These are phyloP conservation scores for Illadopsis cleaveri DNA, from an alignment of 2,113 vertebrate genomes.

Conservation along the genomic window DNA sequence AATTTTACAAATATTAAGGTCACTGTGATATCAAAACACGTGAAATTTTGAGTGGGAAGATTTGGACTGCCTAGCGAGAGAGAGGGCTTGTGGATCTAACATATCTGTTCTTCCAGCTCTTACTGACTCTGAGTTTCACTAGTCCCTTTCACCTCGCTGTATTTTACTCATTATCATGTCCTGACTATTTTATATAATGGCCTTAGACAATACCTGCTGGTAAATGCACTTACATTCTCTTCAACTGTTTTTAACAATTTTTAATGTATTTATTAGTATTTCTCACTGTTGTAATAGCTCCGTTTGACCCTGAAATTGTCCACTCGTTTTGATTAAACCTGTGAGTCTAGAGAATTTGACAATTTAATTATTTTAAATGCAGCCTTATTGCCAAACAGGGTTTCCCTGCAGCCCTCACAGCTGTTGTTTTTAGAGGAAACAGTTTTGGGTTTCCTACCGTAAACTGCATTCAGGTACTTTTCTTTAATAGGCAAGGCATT, in stretches of 20 bases:
- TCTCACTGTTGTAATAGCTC: neutral
- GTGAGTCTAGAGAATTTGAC: neutral
- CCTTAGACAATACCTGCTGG: neutral
- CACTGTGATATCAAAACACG: neutral
- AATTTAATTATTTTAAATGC: slow-evolving; percentile 42
- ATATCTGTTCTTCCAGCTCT: neutral
- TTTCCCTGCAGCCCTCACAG: slow-evolving; percentile 25
- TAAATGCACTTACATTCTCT: neutral
- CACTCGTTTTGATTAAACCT: slow-evolving; percentile 6
- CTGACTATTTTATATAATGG: neutral
- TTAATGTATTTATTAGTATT: slow-evolving; percentile 2
- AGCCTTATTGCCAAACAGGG: slow-evolving; percentile 4
- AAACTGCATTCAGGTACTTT: slow-evolving; percentile 22
- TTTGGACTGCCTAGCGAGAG: neutral
- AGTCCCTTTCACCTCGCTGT: neutral
- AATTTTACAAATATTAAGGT: neutral
- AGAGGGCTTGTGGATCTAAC: fast-evolving
- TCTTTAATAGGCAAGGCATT: neutral
- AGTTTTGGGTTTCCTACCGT: neutral
- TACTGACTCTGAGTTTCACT: neutral
- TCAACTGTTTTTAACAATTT: neutral
- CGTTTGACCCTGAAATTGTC: slow-evolving; percentile 24
- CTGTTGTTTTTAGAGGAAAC: slow-evolving; percentile 12
- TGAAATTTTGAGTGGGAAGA: neutral
- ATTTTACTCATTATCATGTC: neutral